Percentiles rank a stretch among this genome's conserved stretches.
phyloP scores from a whole-genome alignment of 2,797 vertebrate genomes.

The Tenualosa ilisha region DNA sequence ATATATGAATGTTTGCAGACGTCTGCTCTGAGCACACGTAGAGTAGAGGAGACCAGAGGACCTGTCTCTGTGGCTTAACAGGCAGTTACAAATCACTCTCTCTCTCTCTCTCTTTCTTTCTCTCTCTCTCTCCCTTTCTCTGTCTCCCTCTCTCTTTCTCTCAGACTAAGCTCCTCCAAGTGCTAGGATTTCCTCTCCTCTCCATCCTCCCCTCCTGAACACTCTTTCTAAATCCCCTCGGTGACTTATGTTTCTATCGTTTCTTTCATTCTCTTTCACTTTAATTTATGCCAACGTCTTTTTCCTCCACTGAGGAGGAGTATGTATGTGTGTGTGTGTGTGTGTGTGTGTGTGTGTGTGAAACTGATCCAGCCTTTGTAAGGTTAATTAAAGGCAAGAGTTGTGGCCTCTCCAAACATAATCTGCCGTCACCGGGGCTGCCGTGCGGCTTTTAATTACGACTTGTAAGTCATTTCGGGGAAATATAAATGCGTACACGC shows the following conservation, averaged over 20 bases:
- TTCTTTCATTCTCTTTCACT: slow-evolving; percentile 30
- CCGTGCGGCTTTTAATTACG: slow-evolving; percentile 58
- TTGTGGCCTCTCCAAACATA: slow-evolving; percentile 69
- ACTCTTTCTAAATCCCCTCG: slow-evolving; percentile 39
- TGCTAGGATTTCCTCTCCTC: slow-evolving; percentile 33
- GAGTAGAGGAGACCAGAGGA: background rate
- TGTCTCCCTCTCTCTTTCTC: slow-evolving; percentile 18
- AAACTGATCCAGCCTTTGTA: slow-evolving; percentile 70
- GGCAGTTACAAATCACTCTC: slow-evolving; percentile 44
- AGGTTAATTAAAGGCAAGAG: slow-evolving; percentile 75
- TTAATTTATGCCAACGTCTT: slow-evolving; percentile 43
- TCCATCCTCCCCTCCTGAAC: slow-evolving; percentile 25
- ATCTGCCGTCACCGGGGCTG: slow-evolving; percentile 58
- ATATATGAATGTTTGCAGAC: background rate
- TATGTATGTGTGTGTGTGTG: slow-evolving; percentile 25
- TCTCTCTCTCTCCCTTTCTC: slow-evolving; percentile 31
- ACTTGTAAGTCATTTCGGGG: slow-evolving; percentile 55
- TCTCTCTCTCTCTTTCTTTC: slow-evolving; percentile 28
- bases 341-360: slow-evolving; percentile 44
- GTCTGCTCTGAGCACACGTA: background rate
- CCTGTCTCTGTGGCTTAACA: slow-evolving; percentile 38
- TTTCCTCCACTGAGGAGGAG: slow-evolving; percentile 19
- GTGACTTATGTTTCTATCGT: slow-evolving; percentile 37
- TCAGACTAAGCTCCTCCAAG: slow-evolving; percentile 29
- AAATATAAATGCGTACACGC: slow-evolving; percentile 61